Base-by-base conservation (phyloP, 2,113 vertebrate genomes). In the Hydropotes inermis region DNA sequence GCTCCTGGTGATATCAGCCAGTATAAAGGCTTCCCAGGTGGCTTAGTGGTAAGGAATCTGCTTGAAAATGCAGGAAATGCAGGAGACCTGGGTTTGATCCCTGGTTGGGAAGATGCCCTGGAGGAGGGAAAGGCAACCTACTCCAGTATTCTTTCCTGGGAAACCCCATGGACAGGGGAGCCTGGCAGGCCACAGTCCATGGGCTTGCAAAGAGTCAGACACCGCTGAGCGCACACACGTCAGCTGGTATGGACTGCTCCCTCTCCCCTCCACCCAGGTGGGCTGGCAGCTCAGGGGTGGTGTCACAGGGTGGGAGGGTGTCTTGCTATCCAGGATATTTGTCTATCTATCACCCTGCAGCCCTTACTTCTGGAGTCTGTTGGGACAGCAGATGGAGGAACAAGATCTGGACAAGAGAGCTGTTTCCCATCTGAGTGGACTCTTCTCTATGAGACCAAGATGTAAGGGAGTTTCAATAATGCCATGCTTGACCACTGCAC, bases 401-500 rank as follows among this genome's bases (percentile, higher is more conserved):
- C 14, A 8, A 28, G 4, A 8, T 1, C 23, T 25, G 54, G 15
- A 36, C 12, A 54, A 15, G 21, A 15, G 9, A 30, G 27, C 3
- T 30, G 2, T 45, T 10, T 55, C 14, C 25, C 7, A 1, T 21
- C 4, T 47, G 23, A 25, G 16, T 28, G 17, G n/a, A 61, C 12
- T 8, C 21, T 58, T 23, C 27, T n/a, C 17, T 19, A 0, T 16
- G 21, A 13, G 13, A 13, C 27, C 17, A 54, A 83, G 47, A 16
- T 27, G 39, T 23, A 43, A 89, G 14, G 55, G 67, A 21, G 45
- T 64, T 36, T 94, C 83, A 84, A 7, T 52, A 58, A 45, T n/a
- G 27, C 1, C 0, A 1, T 0, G 5, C 23, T 88, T 79, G 8
- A 84, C 33, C 7, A 25, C 28, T 36, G 14, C 15, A 2, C 0